These are phyloP conservation scores for Lepus townsendii DNA, from an alignment of 2,797 vertebrate species.

Conservation along the genomic window DNA sequence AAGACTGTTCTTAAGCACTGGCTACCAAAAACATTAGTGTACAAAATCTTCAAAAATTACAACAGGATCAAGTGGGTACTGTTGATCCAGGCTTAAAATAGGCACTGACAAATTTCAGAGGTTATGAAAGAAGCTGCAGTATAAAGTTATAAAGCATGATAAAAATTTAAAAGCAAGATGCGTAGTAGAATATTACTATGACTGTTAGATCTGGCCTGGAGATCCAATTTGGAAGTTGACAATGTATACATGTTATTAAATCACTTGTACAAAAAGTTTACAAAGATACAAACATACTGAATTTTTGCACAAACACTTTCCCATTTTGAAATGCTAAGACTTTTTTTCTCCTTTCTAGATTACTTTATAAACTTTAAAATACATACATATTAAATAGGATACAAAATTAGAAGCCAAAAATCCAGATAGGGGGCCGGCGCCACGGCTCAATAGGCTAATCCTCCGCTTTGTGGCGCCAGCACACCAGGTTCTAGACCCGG, in stretches of 20 bases:
- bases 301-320: background rate
- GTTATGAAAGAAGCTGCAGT: background rate
- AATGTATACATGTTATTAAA: background rate
- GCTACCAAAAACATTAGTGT: conserved; percentile 34
- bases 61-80: background rate
- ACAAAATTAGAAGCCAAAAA: conserved; percentile 45
- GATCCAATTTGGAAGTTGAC: background rate
- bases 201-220: background rate
- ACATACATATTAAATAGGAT: conserved; percentile 1
- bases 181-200: conserved; percentile 26
- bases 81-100: conserved; percentile 5
- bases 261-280: background rate
- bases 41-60: conserved; percentile 39
- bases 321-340: conserved; percentile 22
- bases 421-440: background rate
- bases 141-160: conserved; percentile 45
- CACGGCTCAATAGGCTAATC: no score
- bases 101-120: background rate
- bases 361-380: conserved; percentile 26
- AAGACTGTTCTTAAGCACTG: conserved; percentile 4
- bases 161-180: conserved; percentile 35
- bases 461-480: no score
- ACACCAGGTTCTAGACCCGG: no score
- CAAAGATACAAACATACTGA: conserved; percentile 17
- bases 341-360: background rate